Evolutionary conservation across 2,888 invertebrate genomes (phyloP), one percentile per base, ranked within the genome.

Genomic region (Ametastegia equiseti): DNA sequence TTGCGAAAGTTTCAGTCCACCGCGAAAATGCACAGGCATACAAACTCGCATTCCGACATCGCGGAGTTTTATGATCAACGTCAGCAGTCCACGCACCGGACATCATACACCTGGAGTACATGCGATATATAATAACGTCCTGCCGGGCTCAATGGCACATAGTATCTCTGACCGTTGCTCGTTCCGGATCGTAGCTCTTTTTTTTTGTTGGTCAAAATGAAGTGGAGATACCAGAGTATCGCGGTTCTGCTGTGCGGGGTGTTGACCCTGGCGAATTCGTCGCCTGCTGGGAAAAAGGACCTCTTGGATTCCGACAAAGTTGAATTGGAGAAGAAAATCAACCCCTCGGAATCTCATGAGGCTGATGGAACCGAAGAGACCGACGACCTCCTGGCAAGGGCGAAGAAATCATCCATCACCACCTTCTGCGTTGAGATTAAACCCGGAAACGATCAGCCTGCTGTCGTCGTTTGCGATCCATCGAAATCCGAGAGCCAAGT

Each of bases 401-500:
- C 88, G 30, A 89, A 89, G 81, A 93, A 93, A 86, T 92, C 92
- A 47, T 90, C 92, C 0, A 85, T 91, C 4, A 90, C 92, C 2
- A 92, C 92, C 0, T 92, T 93, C 85, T 93, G 93, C 86, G 91
- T 93, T 5, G 92, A 93, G 84, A 91, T 93, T 78, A 87, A 90
- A 33, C 92, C 92, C 2, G 92, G 87, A 2, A 30, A 73, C 6
- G 39, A 71, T 23, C 39, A 83, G 9, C 36, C 50, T 9, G 33
- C 78, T 23, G 57, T 78, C 6, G 81, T 80, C 2, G 71, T 65
- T 50, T 83, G 84, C 57, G 81, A 42, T 11, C n/a, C 73, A 7
- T 6, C 36, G 6, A 47, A 60, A 13, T 42, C 57, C 27, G 42
- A 78, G 19, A 6, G 33, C 19, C 30, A 54, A 60, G 11, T 23